Evolutionary conservation across 2,797 vertebrate genomes (phyloP), one percentile per base, ranked within the genome.

Genomic region (Anguilla anguilla): DNA sequence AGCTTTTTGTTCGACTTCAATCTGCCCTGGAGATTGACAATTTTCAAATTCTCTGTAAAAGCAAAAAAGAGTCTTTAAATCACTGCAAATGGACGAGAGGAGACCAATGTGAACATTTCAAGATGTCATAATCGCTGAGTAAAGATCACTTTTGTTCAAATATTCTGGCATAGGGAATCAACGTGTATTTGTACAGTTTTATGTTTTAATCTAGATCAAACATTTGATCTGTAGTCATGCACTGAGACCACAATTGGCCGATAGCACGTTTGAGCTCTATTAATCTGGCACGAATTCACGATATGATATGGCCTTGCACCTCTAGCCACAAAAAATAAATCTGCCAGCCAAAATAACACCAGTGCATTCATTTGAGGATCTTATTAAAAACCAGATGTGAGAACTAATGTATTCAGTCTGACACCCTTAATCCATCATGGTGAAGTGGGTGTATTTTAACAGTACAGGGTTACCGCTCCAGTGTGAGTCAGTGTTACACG

Each of bases 1-100:
- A 99, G 92, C 93, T 99, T 99, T 95, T 98, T 99, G 95, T 98
- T 99, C 74, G 98, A 99, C 92, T 99, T 99, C 91, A 99, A 91
- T 92, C 95, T 97, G 88, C 98, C 99, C 91, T 98, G 98, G 91
- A 99, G 97, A 95, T 99, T 99, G 88, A 99, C 99, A 64, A 99
- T 99, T 97, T 99, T 99, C 91, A 97, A 94, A 96, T 97, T 97
- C 96, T 98, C 94, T 95, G 90, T 0, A 35, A 84, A 87, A 77
- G 83, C 61, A 88, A 59, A 4, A 74, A 85, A 72, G 22, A 61
- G 25, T 28, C 9, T 83, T 53, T 28, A 35, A 72, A 81, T 57
- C 13, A 59, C 0, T n/a, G 22, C 69, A 79, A 15, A 72, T 39
- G 46, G 7, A 13, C 0, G 4, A 31, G 87, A 35, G 84, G 10